Evolutionary conservation across 2,888 invertebrate species (phyloP), one percentile per base, ranked within the genome.

Genomic region (Odontocerum albicorne): DNA sequence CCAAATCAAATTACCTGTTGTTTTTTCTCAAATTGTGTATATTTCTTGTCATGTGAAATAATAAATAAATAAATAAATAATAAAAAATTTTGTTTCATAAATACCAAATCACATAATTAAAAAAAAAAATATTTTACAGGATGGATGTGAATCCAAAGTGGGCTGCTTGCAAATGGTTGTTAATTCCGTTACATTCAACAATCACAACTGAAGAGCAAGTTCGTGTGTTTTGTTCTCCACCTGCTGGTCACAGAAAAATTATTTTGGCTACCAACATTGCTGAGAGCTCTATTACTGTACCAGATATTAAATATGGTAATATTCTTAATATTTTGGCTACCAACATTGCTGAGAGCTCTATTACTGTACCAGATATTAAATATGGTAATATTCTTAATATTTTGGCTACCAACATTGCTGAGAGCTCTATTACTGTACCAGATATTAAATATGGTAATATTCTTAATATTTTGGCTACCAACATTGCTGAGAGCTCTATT

Each of bases 201-300:
- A 86, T 94, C 62, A 87, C 92, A 0, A 76, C 81, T 1, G 88
- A 90, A 35, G 90, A 92, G 64, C 93, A 94, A 65, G 75, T 74
- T 42, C 76, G 77, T 38, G 79, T 82, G 49, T 83, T 84, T 67
- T 69, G 74, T 40, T 71, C 75, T 10, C 81, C 88, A 1, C 79
- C 80, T n/a, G 67, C 71, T 1, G 86, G 85, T 2, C 70, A 75
- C 60, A 81, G 96, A 56, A 94, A 96, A 71, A 82, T 95, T 42
- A 93, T 95, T 65, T 73, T 95, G 32, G 85, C 94, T 1, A 95
- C 95, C 4, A 95, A 95, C 70, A 92, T 95, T 62, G 93, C 94
- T 0, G 95, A 95, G 72, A 93, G 92, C 70, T 93, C 93, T 43
- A 88, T 95, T 63, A 95, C 95, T 0, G 92, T 95, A 4, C 86